phyloP scores from a whole-genome alignment of 2,797 vertebrate genomes.

The Menidia menidia region DNA sequence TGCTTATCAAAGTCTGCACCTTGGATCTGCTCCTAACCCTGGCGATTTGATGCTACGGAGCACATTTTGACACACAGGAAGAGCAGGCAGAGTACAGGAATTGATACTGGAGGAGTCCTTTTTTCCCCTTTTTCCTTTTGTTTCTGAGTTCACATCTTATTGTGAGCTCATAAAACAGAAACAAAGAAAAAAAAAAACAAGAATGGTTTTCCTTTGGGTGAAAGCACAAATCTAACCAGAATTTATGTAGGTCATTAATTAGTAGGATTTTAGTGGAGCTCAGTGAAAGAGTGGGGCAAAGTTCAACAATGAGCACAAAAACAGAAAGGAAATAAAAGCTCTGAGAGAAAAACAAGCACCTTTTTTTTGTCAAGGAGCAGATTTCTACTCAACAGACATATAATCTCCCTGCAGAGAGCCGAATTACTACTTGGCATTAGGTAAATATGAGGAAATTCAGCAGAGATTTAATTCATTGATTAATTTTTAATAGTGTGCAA shows the following conservation, averaged over 20 bases:
- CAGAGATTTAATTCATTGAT: background rate
- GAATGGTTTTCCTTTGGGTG: slow-evolving; percentile 30
- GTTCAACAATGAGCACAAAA: slow-evolving; percentile 32
- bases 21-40: slow-evolving; percentile 30
- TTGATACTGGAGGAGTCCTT: slow-evolving; percentile 1
- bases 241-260: slow-evolving; percentile 61
- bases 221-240: slow-evolving; percentile 66
- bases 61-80: background rate
- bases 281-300: slow-evolving; percentile 18
- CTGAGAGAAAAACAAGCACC: slow-evolving; percentile 19
- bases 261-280: slow-evolving; percentile 32
- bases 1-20: slow-evolving; percentile 66
- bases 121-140: slow-evolving; percentile 7
- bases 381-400: slow-evolving; percentile 4
- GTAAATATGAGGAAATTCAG: background rate
- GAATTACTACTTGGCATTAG: slow-evolving; percentile 3
- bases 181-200: slow-evolving; percentile 29
- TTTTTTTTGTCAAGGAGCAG: slow-evolving; percentile 22
- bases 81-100: background rate
- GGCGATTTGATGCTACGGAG: background rate
- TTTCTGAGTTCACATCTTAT: slow-evolving; percentile 26
- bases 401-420: background rate
- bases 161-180: background rate
- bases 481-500: background rate
- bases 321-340: slow-evolving; percentile 22